Evolutionary conservation across 2,797 vertebrate species (phyloP).

Genomic region (Rhynchonycteris naso): DNA sequence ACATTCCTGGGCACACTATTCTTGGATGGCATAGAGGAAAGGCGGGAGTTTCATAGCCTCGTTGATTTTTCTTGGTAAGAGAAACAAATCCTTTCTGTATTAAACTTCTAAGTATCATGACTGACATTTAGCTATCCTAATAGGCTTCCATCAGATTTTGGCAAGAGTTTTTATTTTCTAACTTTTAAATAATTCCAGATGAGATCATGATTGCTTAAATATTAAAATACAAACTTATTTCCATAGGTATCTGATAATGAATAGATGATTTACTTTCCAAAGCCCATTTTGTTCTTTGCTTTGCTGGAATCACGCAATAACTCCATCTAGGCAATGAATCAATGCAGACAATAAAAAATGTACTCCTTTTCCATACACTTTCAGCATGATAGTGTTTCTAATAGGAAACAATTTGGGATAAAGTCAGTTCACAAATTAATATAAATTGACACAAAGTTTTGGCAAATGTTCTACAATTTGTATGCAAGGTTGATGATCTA

Average conservation of each 20-base stretch:
- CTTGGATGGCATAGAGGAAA: background rate
- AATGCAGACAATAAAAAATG: background rate
- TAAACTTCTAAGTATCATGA: background rate
- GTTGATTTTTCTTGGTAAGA: background rate
- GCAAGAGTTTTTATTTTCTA: background rate
- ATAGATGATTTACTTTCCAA: background rate
- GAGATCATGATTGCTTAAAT: background rate
- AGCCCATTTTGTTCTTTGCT: background rate
- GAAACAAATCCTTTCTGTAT: background rate
- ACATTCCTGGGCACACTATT: background rate
- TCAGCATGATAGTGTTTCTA: conserved; percentile 16
- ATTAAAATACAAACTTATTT: background rate
- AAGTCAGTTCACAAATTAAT: background rate
- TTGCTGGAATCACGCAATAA: background rate
- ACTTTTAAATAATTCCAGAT: background rate
- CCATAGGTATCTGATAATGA: background rate
- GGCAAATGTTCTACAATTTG: background rate
- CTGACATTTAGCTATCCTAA: background rate
- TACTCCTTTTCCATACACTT: background rate
- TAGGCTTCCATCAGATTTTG: background rate
- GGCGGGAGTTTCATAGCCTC: background rate
- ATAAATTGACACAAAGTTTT: background rate
- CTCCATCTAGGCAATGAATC: background rate
- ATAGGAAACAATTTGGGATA: background rate
- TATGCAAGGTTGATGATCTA: background rate